phyloP scores from a whole-genome alignment of 2,888 invertebrate species.

The Gastracanthus pulcherrimus region DNA sequence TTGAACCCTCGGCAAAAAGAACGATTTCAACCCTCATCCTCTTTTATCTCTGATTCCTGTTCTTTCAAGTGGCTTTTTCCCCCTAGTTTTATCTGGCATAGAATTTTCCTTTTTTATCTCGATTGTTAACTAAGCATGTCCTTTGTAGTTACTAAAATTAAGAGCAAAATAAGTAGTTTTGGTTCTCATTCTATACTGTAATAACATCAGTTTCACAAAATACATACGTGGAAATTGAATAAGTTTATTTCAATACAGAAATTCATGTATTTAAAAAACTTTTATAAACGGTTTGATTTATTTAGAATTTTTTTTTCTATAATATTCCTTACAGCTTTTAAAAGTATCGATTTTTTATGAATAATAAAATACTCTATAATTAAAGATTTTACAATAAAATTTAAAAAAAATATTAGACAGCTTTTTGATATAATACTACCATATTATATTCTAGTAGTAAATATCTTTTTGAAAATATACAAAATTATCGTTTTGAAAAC shows the following conservation, averaged over 20 bases:
- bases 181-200: background rate
- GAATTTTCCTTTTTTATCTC: slow-evolving; percentile 28
- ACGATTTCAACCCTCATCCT: background rate
- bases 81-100: slow-evolving; percentile 3
- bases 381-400: too few relatives aligned
- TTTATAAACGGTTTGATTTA: too few relatives aligned
- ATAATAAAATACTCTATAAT: too few relatives aligned
- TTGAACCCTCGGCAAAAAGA: background rate
- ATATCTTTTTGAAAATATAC: background rate
- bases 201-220: background rate
- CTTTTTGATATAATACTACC: background rate
- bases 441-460: background rate
- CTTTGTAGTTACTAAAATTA: slow-evolving; percentile 13
- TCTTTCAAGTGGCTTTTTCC: slow-evolving; percentile 2
- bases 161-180: background rate
- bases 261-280: background rate
- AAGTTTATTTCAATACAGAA: background rate
- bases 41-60: slow-evolving; percentile 5
- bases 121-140: slow-evolving; percentile 18
- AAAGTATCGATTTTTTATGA: too few relatives aligned
- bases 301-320: background rate
- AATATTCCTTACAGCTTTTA: background rate
- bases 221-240: background rate
- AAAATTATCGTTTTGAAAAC: background rate
- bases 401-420: too few relatives aligned